Conservation (phyloP, 2,797 vertebrate species). For the Gymnopithys bicolor region DNA sequence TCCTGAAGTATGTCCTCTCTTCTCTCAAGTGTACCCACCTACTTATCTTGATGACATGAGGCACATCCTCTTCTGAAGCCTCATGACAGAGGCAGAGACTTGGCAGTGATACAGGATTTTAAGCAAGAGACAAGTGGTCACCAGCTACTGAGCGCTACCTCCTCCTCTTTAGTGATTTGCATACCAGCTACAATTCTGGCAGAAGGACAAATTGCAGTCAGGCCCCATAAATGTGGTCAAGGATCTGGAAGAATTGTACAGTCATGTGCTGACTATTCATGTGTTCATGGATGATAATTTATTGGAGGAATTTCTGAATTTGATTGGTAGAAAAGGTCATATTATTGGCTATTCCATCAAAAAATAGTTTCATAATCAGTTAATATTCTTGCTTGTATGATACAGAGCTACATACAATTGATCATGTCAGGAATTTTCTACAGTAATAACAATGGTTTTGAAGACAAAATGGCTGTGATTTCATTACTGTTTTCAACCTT, state of each 20-base stretch:
- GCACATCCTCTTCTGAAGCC: not conserved
- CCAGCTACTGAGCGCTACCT: not conserved
- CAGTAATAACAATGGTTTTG: not conserved
- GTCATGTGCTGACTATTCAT: not conserved
- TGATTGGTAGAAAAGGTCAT: not conserved
- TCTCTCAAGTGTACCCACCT: not conserved
- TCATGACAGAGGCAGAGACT: not conserved
- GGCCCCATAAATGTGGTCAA: not conserved
- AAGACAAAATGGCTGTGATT: not conserved
- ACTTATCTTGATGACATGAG: not conserved
- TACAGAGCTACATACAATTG: not conserved
- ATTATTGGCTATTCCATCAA: not conserved
- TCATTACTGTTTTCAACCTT: not conserved
- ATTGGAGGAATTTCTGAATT: not conserved
- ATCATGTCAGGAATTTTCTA: not conserved
- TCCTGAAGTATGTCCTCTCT: rapidly evolving
- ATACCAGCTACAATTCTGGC: not conserved
- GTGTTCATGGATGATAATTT: not conserved
- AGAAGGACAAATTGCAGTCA: not conserved
- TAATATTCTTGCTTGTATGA: not conserved
- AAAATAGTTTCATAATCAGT: not conserved
- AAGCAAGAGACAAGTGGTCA: not conserved
- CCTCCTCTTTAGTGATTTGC: rapidly evolving
- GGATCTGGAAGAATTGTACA: not conserved
- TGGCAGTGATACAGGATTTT: not conserved